Conservation (phyloP, 2,888 invertebrate species). For the Apantesis nais region DNA sequence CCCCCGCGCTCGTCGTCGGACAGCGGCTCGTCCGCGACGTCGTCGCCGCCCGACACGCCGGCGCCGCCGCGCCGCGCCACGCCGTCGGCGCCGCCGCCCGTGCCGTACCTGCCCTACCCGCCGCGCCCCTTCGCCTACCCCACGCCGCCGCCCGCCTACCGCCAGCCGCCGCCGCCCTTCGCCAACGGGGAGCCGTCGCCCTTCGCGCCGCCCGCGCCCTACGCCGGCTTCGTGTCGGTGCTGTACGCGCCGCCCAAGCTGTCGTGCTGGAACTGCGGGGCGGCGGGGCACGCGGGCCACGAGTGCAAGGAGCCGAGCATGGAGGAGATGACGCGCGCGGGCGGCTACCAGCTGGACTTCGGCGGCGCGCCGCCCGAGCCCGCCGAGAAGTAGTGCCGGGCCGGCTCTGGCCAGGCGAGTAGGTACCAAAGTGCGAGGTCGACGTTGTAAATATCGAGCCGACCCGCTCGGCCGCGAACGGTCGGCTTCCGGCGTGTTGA, state of each 20-base stretch:
- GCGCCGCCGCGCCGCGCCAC: slow-evolving; percentile 65
- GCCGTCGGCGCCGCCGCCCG: slow-evolving; percentile 62
- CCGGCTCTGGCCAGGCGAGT: slow-evolving; percentile 36
- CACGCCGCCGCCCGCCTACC: slow-evolving; percentile 74
- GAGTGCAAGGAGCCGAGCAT: slow-evolving; percentile 96
- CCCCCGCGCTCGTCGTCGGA: slow-evolving; percentile 71
- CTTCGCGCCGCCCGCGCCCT: slow-evolving; percentile 75
- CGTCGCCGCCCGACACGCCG: slow-evolving; percentile 77
- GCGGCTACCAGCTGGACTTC: slow-evolving; percentile 89
- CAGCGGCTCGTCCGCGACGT: slow-evolving; percentile 77
- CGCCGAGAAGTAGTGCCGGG: slow-evolving; percentile 69
- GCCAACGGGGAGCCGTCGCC: slow-evolving; percentile 81
- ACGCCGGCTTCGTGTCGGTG: slow-evolving; percentile 81
- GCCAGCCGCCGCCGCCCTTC: slow-evolving; percentile 76
- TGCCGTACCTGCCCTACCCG: slow-evolving; percentile 70
- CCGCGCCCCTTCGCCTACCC: slow-evolving; percentile 75
- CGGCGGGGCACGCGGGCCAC: slow-evolving; percentile 91
- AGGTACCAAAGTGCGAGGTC: slow-evolving; percentile 66
- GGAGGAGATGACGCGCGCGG: slow-evolving; percentile 94
- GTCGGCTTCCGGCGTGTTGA: slow-evolving; percentile 41
- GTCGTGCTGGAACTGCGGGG: slow-evolving; percentile 97
- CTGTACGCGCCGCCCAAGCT: slow-evolving; percentile 87
- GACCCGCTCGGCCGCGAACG: slow-evolving; percentile 41
- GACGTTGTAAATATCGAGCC: slow-evolving; percentile 50
- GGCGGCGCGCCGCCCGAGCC: slow-evolving; percentile 79